These are phyloP conservation scores for Pseudorectes ferrugineus DNA, from an alignment of 2,113 vertebrate genomes.

Conservation along the genomic window DNA sequence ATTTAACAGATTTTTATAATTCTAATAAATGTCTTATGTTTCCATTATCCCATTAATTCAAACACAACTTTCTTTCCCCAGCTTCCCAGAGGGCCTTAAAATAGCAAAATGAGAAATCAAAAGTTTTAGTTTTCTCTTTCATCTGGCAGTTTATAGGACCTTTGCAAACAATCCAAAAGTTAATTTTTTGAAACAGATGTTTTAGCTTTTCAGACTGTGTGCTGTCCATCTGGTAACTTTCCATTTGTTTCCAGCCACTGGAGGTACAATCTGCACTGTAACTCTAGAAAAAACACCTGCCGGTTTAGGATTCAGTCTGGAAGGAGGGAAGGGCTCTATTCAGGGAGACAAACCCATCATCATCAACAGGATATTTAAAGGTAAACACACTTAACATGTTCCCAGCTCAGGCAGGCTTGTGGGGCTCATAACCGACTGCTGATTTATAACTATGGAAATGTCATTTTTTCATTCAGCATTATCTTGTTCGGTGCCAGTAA, in stretches of 20 bases:
- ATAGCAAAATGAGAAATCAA: neutral
- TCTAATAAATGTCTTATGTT: neutral
- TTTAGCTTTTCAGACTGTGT: neutral
- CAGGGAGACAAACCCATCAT: constrained; percentile 87
- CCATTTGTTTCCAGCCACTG: constrained; percentile 31
- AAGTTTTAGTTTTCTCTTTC: neutral
- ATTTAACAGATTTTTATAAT: neutral
- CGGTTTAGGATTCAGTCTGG: constrained; percentile 90
- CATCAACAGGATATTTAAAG: constrained; percentile 88
- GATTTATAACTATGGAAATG: neutral
- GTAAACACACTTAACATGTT: constrained; percentile 45
- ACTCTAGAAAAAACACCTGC: constrained; percentile 84
- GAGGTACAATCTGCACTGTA: constrained; percentile 60
- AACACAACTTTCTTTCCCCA: neutral
- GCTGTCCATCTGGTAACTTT: neutral
- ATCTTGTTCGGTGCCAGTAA: neutral
- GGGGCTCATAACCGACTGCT: neutral
- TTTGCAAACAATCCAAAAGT: neutral
- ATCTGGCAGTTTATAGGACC: neutral
- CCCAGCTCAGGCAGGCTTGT: neutral
- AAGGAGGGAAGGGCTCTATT: constrained; percentile 91
- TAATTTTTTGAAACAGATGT: neutral
- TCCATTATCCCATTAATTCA: neutral
- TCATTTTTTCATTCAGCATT: neutral
- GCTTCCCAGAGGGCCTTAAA: neutral